phyloP scores from a whole-genome alignment of 2,888 invertebrate species.

The Drosophila macrospina region DNA sequence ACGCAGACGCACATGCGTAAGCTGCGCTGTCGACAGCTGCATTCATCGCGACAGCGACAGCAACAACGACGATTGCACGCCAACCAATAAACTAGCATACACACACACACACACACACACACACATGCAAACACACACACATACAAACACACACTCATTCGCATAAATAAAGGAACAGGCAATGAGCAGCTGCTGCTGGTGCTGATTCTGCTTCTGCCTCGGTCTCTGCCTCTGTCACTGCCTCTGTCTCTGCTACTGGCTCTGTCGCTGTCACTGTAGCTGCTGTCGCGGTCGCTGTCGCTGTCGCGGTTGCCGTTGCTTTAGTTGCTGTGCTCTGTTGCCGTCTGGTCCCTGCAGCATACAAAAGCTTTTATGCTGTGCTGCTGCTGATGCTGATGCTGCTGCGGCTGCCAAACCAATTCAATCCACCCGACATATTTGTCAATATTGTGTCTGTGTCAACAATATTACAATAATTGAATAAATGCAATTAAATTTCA shows the following conservation, averaged over 20 bases:
- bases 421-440: conserved; percentile 40
- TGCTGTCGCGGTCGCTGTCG: not conserved
- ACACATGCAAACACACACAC: conserved; percentile 6
- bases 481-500: no score
- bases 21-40: conserved; percentile 59
- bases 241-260: conserved; percentile 3
- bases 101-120: not conserved
- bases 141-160: conserved; percentile 15
- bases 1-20: conserved; percentile 57
- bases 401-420: conserved; percentile 22
- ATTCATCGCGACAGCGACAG: conserved; percentile 22
- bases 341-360: conserved; percentile 41
- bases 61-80: conserved; percentile 29
- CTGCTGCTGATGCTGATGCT: not conserved
- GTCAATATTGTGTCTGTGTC: conserved; percentile 20
- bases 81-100: conserved; percentile 41
- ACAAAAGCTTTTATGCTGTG: conserved; percentile 55
- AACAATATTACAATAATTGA: not conserved
- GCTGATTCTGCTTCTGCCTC: conserved; percentile 40
- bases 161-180: conserved; percentile 24
- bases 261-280: not conserved
- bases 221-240: conserved; percentile 1
- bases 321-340: conserved; percentile 1
- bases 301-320: not conserved
- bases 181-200: conserved; percentile 40